phyloP scores from a whole-genome alignment of 1,140 invertebrate genomes.

The Adelges cooleyi region DNA sequence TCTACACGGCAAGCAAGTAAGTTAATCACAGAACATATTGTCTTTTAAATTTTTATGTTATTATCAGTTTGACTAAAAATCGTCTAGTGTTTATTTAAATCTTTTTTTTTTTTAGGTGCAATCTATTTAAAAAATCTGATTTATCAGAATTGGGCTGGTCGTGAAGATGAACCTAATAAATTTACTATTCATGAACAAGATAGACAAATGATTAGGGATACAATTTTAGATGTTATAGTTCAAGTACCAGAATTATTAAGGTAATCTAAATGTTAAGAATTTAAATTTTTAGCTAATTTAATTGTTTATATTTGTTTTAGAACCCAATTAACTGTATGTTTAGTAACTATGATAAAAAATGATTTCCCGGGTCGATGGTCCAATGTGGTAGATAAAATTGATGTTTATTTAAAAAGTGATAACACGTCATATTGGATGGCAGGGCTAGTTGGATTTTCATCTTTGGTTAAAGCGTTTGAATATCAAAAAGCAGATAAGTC shows the following conservation, averaged over 20 bases:
- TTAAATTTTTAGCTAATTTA: neutral
- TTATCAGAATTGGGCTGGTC: slow-evolving; percentile 75
- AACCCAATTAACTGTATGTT: slow-evolving; percentile 80
- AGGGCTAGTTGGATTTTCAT: slow-evolving; percentile 80
- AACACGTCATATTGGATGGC: slow-evolving; percentile 83
- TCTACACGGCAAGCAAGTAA: slow-evolving; percentile 83
- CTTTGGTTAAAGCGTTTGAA: slow-evolving; percentile 94
- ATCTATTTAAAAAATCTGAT: slow-evolving; percentile 96
- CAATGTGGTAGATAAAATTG: slow-evolving; percentile 89
- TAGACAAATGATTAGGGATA: slow-evolving; percentile 77
- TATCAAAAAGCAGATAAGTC: slow-evolving; percentile 70
- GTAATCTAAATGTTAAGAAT: slow-evolving; percentile 40
- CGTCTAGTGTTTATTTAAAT: neutral
- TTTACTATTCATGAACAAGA: slow-evolving; percentile 96
- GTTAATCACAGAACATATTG: too few species aligned
- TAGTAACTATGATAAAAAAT: slow-evolving; percentile 84
- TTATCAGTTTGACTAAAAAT: too few species aligned
- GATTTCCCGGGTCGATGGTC: slow-evolving; percentile 96
- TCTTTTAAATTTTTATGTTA: too few species aligned
- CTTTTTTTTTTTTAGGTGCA: slow-evolving; percentile 47
- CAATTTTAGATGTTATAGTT: slow-evolving; percentile 89
- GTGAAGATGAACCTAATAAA: slow-evolving; percentile 58
- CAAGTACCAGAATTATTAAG: slow-evolving; percentile 79
- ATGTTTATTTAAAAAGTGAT: slow-evolving; percentile 64
- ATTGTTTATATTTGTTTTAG: slow-evolving; percentile 41